These are phyloP conservation scores for Benthosema pterotum DNA, from an alignment of 2,797 vertebrate genomes.

Conservation along the genomic window DNA sequence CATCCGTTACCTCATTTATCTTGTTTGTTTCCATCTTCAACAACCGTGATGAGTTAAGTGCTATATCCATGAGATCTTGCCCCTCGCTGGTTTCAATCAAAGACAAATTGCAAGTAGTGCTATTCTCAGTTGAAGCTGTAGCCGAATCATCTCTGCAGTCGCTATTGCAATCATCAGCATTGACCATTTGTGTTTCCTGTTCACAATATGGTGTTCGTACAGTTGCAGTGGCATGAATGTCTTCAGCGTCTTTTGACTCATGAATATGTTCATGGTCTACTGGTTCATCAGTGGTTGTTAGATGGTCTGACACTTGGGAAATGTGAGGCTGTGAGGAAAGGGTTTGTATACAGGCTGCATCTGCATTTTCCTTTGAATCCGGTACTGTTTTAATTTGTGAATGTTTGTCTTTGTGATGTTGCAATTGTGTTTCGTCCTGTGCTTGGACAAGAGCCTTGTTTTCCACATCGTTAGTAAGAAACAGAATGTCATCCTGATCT, in stretches of 20 bases:
- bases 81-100: conserved; percentile 14
- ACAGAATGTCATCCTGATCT: conserved; percentile 26
- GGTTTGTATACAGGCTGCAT: neutral
- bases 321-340: neutral
- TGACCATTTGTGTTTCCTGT: neutral
- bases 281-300: neutral
- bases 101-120: neutral
- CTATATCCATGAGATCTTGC: conserved; percentile 3
- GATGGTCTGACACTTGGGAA: conserved; percentile 3
- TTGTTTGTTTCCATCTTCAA: conserved; percentile 32
- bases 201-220: conserved; percentile 12
- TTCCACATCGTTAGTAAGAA: conserved; percentile 16
- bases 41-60: conserved; percentile 21
- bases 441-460: neutral
- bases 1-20: neutral
- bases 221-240: neutral
- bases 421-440: conserved; percentile 17
- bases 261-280: neutral
- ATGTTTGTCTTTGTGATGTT: neutral
- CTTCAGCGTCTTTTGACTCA: conserved; percentile 9
- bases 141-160: neutral
- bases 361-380: conserved; percentile 22
- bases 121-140: neutral
- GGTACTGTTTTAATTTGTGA: neutral
- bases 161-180: neutral